Evolutionary conservation across 2,113 vertebrate species (phyloP).

Genomic region (Sturnira hondurensis): DNA sequence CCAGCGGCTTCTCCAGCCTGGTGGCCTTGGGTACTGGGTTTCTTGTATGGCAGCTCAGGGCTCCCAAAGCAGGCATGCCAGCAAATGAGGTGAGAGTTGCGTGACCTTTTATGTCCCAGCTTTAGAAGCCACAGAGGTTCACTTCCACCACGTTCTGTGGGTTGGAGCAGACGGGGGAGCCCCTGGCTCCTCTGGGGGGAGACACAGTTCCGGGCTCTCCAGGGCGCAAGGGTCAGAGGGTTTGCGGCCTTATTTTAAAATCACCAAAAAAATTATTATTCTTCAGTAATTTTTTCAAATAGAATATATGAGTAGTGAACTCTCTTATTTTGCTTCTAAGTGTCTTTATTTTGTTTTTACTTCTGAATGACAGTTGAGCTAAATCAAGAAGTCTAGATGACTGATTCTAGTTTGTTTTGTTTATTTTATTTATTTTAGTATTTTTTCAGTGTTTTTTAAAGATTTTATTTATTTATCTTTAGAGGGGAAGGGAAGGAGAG

Average conservation of each 20-base stretch:
- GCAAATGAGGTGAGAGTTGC: not conserved
- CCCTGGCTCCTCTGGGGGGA: not conserved
- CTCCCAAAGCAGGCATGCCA: not conserved
- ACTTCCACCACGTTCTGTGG: not conserved
- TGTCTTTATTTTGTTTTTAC: not conserved
- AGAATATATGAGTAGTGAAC: not conserved
- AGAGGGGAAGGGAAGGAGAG: too few relatives aligned
- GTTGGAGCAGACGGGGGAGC: not conserved
- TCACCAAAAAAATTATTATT: not conserved
- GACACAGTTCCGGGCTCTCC: not conserved
- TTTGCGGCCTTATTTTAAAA: not conserved
- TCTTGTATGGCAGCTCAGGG: not conserved
- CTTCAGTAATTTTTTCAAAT: not conserved
- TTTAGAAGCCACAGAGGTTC: not conserved
- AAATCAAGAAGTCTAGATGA: not conserved
- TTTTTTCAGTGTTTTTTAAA: too few relatives aligned
- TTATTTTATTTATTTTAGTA: too few relatives aligned
- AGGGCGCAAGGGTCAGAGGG: not conserved
- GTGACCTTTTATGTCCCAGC: not conserved
- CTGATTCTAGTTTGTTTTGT: not conserved
- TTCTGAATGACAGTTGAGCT: not conserved
- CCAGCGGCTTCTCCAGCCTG: not conserved
- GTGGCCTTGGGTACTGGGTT: not conserved
- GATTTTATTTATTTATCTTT: too few relatives aligned
- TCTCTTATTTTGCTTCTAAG: not conserved